Percentiles rank a stretch among this genome's conserved stretches.
phyloP scores from a whole-genome alignment of 92 coral and sea anemone species.

The Porites lobata region DNA sequence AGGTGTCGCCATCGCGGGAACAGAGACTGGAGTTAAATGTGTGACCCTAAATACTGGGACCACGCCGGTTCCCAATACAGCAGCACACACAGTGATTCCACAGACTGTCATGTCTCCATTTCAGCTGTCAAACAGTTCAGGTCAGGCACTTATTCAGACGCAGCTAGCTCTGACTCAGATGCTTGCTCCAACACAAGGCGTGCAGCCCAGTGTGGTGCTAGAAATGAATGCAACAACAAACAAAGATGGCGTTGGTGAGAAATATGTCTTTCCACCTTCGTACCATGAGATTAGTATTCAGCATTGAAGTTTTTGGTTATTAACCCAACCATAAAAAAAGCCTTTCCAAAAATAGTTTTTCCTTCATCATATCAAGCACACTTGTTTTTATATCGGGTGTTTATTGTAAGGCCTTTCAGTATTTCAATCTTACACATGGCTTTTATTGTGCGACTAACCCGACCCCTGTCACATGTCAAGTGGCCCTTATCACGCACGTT shows the following conservation, averaged over 20 bases:
- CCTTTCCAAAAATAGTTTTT: too few species aligned
- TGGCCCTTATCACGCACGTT: too few species aligned
- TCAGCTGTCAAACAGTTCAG: constrained; percentile 61
- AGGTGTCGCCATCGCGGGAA: constrained; percentile 44
- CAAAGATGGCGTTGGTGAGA: constrained; percentile 46
- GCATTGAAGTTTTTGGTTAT: neutral
- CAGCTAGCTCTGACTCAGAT: constrained; percentile 62
- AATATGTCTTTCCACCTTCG: neutral
- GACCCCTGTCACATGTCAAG: too few species aligned
- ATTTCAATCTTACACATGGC: too few species aligned
- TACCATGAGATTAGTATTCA: neutral
- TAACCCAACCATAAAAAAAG: too few species aligned
- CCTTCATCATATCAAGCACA: too few species aligned
- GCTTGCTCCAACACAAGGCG: constrained; percentile 52
- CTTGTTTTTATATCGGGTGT: too few species aligned
- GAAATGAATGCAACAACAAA: constrained; percentile 38
- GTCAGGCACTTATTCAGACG: constrained; percentile 68
- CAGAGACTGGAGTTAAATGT: constrained; percentile 24
- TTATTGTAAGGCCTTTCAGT: too few species aligned
- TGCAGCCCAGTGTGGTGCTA: constrained; percentile 52
- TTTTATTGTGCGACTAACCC: too few species aligned
- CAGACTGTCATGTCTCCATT: constrained; percentile 63
- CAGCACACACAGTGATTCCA: constrained; percentile 64
- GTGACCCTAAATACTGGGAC: neutral
- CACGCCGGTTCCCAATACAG: neutral